Evolutionary conservation across 2,888 invertebrate species (phyloP).

Genomic region (Odontothrips loti): DNA sequence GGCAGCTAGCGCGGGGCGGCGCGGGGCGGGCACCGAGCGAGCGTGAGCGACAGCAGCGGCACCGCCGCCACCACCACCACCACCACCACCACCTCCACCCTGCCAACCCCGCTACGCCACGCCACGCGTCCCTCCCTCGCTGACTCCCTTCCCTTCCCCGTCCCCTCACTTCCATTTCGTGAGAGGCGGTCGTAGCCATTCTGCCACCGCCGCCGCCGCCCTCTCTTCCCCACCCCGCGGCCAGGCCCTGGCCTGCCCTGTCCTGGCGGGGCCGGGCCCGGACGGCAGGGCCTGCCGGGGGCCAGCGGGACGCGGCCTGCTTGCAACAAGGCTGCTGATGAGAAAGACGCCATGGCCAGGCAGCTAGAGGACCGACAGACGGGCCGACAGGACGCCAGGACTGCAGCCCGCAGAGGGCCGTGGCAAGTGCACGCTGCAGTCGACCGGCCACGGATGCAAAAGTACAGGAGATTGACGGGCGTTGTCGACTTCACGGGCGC

Average conservation of each 20-base stretch:
- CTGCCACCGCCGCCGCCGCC: neutral
- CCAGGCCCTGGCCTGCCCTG: neutral
- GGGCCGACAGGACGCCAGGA: neutral
- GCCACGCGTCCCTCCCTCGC: neutral
- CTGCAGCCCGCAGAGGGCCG: no score
- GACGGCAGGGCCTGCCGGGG: neutral
- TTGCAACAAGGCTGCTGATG: neutral
- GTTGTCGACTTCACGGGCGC: no score
- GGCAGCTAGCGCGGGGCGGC: neutral
- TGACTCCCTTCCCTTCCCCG: neutral
- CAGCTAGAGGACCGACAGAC: neutral
- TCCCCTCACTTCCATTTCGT: constrained; percentile 17
- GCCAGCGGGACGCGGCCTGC: neutral
- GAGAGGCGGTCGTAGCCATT: neutral
- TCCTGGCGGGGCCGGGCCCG: neutral
- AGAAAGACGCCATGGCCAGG: neutral
- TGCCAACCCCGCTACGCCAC: neutral
- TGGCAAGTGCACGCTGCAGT: neutral
- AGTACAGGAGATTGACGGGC: neutral
- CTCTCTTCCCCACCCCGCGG: neutral
- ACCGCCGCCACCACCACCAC: neutral
- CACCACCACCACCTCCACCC: neutral
- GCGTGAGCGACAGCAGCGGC: constrained; percentile 19
- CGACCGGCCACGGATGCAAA: neutral
- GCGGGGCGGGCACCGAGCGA: neutral